Base-by-base conservation (phyloP, 2,113 vertebrate genomes). In the Corythaixoides concolor region DNA sequence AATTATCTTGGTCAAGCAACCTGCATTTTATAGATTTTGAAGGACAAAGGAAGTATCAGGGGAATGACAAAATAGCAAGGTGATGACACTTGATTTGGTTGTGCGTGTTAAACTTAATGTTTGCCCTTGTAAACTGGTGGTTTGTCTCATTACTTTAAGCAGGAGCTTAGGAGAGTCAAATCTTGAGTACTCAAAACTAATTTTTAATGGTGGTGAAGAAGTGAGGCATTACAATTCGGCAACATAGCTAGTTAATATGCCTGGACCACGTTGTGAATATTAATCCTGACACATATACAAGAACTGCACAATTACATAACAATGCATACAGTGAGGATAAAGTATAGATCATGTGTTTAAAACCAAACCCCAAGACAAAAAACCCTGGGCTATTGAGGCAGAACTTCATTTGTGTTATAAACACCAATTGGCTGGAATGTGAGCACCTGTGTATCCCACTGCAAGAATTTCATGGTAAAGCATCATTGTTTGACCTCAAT, bases 1-100 rank as follows among this genome's bases (percentile, higher is more conserved):
- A 85, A 82, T 87, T 81, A 85, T 74, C 87, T 93, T 82, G 69
- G 81, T 88, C 77, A 85, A 85, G 69, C 70, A 88, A 56, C 15
- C 69, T 56, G 60, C 28, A 60, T 88, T 93, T 76, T 35, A 91
- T 19, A 52, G 52, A n/a, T 47, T 84, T 87, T 5, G 9, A 62
- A 72, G n/a, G 66, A 88, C 33, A n/a, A 64, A 23, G 8, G 15
- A 15, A 87, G 45, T 35, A 62, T 11, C 73, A 58, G 13, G 22
- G 69, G 62, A 93, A 55, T 75, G 67, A 49, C 28, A 67, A 91
- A 91, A 70, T 33, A 55, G 58, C 2, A 6, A 85, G 17, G n/a
- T 63, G 47, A 56, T 33, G 62, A 33, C 16, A 63, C 26, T 77
- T 64, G 49, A 82, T 64, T 52, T 37, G 56, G n/a, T 43, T 58